Base-by-base conservation (phyloP, 1,140 invertebrate species). In the Apis laboriosa region DNA sequence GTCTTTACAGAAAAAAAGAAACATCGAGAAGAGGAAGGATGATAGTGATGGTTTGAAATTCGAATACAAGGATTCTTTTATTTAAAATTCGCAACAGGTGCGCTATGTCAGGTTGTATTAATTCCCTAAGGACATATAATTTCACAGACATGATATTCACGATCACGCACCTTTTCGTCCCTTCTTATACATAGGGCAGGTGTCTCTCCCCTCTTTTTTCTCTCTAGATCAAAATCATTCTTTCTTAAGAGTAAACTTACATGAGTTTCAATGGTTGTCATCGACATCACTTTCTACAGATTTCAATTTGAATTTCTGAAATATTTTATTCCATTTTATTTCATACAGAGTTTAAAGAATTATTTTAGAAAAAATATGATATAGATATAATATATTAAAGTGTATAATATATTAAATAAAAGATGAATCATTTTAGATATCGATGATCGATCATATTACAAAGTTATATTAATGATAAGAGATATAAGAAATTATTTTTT, bases 111-210 rank as follows among this genome's bases (percentile, higher is more conserved):
- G 74, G 55, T 55, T 64, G 64, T 12, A 77, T 82, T 82, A 77
- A 82, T 82, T 67, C 28, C 49, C 24, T 1, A 55, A 17, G 24
- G 64, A 70, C 73, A 28, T 82, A 64, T 13, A 82, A 82, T 82
- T 82, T 77, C 34, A 60, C 80, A 68, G 43, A 21, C 49, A 43
- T 55, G 80, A 77, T 82, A 82, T 82, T 81, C 64, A 76, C 17
- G 63, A 79, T 72, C 77, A 55, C 24, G 61, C 72, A 81, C 79
- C 72, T 76, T 82, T 43, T 4, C 64, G 74, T 60, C 21, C 49
- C 74, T 77, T 77, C 56, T 82, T 70, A 43, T 77, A 43, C 56
- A n/a, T 8, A 24, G 7, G 55, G 80, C 80, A 82, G 80, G 80
- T 82, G 80, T 82, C 28, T 66, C 56, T 68, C 74, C 80, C 80